These are phyloP conservation scores for Seriola rivoliana DNA, from an alignment of 2,113 vertebrate genomes.

Conservation along the genomic window DNA sequence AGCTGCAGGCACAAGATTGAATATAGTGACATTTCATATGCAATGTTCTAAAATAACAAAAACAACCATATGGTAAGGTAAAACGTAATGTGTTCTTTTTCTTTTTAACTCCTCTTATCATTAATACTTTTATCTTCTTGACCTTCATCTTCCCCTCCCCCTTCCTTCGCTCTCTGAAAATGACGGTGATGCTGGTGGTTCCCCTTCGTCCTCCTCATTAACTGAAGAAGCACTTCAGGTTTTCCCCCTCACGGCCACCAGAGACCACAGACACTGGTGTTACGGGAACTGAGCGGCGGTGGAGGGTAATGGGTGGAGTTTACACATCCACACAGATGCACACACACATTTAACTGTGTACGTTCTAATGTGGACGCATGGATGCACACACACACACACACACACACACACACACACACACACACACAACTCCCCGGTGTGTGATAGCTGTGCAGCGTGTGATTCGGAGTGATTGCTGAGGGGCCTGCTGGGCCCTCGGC, in stretches of 20 bases:
- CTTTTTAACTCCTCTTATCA: background rate
- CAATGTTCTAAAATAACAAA: too few relatives aligned
- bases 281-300: slow-evolving; percentile 24
- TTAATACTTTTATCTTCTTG: background rate
- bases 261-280: slow-evolving; percentile 21
- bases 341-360: slow-evolving; percentile 41
- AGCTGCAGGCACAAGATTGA: too few relatives aligned
- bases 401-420: slow-evolving; percentile 11
- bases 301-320: background rate
- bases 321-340: slow-evolving; percentile 37
- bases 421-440: slow-evolving; percentile 50
- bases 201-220: slow-evolving; percentile 22
- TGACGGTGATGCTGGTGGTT: slow-evolving; percentile 22
- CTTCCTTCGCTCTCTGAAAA: background rate
- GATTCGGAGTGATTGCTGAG: slow-evolving; percentile 52
- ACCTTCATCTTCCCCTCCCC: background rate
- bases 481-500: slow-evolving; percentile 17
- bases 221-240: slow-evolving; percentile 36
- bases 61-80: too few relatives aligned
- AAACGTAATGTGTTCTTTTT: too few relatives aligned
- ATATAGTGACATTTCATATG: too few relatives aligned
- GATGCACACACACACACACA: slow-evolving; percentile 10
- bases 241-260: slow-evolving; percentile 26
- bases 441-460: slow-evolving; percentile 31
- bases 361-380: slow-evolving; percentile 12